Conservation (phyloP, 2,888 invertebrate species). For the Steinernema carpocapsae region DNA sequence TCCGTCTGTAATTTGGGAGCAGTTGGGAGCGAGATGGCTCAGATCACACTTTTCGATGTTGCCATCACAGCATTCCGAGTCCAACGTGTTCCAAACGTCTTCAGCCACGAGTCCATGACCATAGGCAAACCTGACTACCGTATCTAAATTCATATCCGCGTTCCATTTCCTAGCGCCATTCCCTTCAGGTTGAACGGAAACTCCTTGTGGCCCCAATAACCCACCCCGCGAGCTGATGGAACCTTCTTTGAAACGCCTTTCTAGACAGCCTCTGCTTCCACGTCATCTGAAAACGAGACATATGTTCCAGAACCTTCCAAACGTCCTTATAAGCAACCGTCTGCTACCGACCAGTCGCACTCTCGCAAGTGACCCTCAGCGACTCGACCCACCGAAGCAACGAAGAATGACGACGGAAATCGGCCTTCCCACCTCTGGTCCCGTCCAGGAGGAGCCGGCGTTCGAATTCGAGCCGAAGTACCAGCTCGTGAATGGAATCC, state of each 20-base stretch:
- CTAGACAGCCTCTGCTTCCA: no score
- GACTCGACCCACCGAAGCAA: no score
- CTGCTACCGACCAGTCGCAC: no score
- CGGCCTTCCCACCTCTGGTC: no score
- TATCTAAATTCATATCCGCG: constrained; percentile 67
- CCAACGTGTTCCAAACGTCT: constrained; percentile 63
- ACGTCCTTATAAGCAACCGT: no score
- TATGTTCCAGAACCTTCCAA: no score
- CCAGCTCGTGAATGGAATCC: constrained; percentile 52
- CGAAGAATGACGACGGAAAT: no score
- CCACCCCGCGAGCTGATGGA: no score
- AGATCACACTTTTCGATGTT: constrained; percentile 65
- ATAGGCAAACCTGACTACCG: constrained; percentile 67
- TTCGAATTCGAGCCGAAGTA: constrained; percentile 29
- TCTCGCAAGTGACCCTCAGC: no score
- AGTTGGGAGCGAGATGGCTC: constrained; percentile 51
- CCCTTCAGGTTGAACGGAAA: constrained; percentile 68
- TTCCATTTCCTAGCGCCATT: constrained; percentile 69
- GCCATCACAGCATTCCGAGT: constrained; percentile 63
- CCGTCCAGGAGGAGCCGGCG: no score
- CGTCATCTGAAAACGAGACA: no score
- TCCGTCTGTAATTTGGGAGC: constrained; percentile 61
- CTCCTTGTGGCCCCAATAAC: constrained; percentile 65
- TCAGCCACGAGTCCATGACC: constrained; percentile 68
- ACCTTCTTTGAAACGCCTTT: no score